phyloP scores from a whole-genome alignment of 2,113 vertebrate species.

The Ammodramus savannarum region DNA sequence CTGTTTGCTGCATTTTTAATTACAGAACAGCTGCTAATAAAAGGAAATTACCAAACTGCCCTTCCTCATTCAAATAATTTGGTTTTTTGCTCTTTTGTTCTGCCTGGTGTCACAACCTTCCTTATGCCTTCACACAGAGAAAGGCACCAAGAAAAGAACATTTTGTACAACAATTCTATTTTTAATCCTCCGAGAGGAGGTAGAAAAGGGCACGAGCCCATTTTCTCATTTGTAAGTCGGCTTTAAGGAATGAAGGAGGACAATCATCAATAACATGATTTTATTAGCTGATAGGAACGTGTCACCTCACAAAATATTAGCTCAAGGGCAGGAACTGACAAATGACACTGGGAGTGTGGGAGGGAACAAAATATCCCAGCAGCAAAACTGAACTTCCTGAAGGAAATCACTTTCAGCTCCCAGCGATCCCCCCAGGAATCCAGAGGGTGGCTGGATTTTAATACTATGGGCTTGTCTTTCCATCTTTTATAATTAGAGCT shows the following conservation, averaged over 20 bases:
- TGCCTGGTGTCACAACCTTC: neutral
- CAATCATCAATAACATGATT: slow-evolving; percentile 33
- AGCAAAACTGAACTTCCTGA: slow-evolving; percentile 43
- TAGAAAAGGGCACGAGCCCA: neutral
- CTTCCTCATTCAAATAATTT: neutral
- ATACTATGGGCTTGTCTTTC: slow-evolving; percentile 33
- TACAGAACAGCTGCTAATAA: slow-evolving; percentile 36
- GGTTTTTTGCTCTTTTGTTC: neutral
- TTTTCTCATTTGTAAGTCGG: neutral
- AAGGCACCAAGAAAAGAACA: neutral
- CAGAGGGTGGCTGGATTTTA: neutral
- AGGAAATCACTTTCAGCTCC: slow-evolving; percentile 48
- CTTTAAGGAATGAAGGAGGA: slow-evolving; percentile 1
- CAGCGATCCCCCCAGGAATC: neutral
- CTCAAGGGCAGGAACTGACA: slow-evolving; percentile 56
- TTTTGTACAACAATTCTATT: neutral
- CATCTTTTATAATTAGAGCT: slow-evolving; percentile 39
- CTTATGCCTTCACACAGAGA: neutral
- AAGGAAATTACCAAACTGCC: slow-evolving; percentile 1
- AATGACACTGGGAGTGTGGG: slow-evolving; percentile 17
- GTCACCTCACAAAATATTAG: slow-evolving; percentile 10
- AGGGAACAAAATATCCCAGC: slow-evolving; percentile 35
- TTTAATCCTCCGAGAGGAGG: neutral
- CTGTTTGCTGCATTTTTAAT: slow-evolving; percentile 45
- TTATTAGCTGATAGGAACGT: slow-evolving; percentile 40